phyloP scores from a whole-genome alignment of 2,888 invertebrate genomes.

The Athripsodes cinereus region DNA sequence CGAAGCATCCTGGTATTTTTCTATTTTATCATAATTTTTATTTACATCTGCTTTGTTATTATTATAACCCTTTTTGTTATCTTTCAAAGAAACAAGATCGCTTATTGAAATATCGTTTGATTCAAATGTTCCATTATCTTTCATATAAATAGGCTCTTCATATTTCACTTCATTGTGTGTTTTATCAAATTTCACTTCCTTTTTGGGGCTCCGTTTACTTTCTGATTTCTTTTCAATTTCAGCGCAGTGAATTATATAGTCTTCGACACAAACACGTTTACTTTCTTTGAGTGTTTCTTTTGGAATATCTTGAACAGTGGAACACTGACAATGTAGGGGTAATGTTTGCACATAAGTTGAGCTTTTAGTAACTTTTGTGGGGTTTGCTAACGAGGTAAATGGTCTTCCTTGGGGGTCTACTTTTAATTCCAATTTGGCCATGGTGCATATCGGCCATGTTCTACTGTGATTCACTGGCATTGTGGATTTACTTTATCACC shows the following conservation, averaged over 20 bases:
- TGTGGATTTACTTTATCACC: background rate
- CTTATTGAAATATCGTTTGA: conserved; percentile 1
- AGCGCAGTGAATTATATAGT: background rate
- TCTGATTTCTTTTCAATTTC: background rate
- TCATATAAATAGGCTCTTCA: conserved; percentile 3
- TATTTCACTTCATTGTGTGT: conserved; percentile 8
- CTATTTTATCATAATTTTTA: conserved; percentile 4
- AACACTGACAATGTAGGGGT: conserved; percentile 16
- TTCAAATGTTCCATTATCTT: conserved; percentile 5
- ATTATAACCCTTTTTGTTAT: background rate
- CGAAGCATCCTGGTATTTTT: background rate
- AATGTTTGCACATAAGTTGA: conserved; percentile 19
- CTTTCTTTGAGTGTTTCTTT: conserved; percentile 8
- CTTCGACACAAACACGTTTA: conserved; percentile 4
- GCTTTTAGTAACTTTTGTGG: conserved; percentile 17
- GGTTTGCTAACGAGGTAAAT: conserved; percentile 34
- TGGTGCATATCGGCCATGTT: conserved; percentile 40
- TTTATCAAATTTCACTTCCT: conserved; percentile 16
- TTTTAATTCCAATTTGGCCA: conserved; percentile 39
- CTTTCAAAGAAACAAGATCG: conserved; percentile 6
- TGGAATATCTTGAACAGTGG: conserved; percentile 4
- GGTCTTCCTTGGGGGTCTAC: conserved; percentile 38
- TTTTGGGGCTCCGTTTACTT: conserved; percentile 10
- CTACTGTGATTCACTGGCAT: conserved; percentile 39
- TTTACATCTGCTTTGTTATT: background rate